Conservation (phyloP, 2,113 vertebrate species). For the Odocoileus virginianus region DNA sequence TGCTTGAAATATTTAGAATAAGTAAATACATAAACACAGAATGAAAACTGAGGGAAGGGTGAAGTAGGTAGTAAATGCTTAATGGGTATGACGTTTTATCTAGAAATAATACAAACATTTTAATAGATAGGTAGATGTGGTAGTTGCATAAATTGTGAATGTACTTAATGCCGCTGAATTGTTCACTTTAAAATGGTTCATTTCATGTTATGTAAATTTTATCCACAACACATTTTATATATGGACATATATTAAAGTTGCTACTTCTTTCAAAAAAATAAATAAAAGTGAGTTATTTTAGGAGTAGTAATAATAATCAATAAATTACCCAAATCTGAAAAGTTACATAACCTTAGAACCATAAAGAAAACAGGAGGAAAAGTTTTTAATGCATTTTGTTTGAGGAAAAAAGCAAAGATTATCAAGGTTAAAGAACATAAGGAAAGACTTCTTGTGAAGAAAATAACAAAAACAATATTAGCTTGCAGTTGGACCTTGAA, state of each 20-base stretch:
- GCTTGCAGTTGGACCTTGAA: not conserved
- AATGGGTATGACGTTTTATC: not conserved
- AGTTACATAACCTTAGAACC: not conserved
- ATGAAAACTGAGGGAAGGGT: not conserved
- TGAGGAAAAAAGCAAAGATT: not conserved
- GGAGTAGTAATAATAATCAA: not conserved
- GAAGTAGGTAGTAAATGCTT: not conserved
- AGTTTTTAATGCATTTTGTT: not conserved
- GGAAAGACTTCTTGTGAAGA: not conserved
- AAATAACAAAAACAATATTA: not conserved
- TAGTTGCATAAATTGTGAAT: not conserved
- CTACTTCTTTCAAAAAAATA: not conserved
- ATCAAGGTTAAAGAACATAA: accelerated
- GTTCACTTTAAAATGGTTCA: not conserved
- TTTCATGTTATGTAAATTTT: not conserved
- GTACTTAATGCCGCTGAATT: not conserved
- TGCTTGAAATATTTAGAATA: not conserved
- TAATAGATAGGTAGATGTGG: not conserved
- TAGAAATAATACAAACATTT: not conserved
- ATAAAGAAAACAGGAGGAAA: not conserved
- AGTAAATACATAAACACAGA: not conserved
- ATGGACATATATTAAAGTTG: not conserved
- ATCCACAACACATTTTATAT: not conserved
- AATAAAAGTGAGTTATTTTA: not conserved
- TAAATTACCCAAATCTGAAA: not conserved